phyloP scores from a whole-genome alignment of 1,140 invertebrate genomes.

The Arctopsyche grandis region DNA sequence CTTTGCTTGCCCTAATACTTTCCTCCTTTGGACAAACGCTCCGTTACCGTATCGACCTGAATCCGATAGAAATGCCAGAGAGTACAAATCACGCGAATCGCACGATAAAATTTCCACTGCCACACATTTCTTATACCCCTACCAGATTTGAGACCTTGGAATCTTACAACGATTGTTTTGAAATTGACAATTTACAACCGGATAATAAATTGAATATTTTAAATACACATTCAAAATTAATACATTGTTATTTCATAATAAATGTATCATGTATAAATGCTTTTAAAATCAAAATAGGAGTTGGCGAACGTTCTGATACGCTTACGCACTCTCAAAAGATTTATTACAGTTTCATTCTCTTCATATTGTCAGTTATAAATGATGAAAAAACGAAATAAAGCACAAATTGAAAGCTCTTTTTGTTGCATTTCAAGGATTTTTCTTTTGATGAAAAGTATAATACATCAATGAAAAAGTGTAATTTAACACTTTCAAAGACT shows the following conservation, averaged over 20 bases:
- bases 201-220: too few relatives aligned
- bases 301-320: neutral
- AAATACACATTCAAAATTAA: too few relatives aligned
- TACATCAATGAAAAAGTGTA: too few relatives aligned
- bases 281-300: neutral
- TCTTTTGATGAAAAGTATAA: too few relatives aligned
- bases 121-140: neutral
- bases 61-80: neutral
- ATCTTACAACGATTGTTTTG: too few relatives aligned
- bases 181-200: too few relatives aligned
- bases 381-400: neutral
- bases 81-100: slow-evolving; percentile 24
- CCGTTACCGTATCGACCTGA: slow-evolving; percentile 14
- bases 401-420: too few relatives aligned
- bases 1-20: slow-evolving; percentile 23
- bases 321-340: neutral
- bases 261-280: too few relatives aligned
- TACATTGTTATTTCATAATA: too few relatives aligned
- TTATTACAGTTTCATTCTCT: slow-evolving; percentile 1
- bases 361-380: neutral
- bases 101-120: slow-evolving; percentile 20
- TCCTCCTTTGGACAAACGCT: neutral
- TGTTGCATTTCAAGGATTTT: too few relatives aligned
- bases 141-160: too few relatives aligned
- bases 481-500: too few relatives aligned